Evolutionary conservation across 2,797 vertebrate genomes (phyloP).

Genomic region (Acipenser oxyrinchus): DNA sequence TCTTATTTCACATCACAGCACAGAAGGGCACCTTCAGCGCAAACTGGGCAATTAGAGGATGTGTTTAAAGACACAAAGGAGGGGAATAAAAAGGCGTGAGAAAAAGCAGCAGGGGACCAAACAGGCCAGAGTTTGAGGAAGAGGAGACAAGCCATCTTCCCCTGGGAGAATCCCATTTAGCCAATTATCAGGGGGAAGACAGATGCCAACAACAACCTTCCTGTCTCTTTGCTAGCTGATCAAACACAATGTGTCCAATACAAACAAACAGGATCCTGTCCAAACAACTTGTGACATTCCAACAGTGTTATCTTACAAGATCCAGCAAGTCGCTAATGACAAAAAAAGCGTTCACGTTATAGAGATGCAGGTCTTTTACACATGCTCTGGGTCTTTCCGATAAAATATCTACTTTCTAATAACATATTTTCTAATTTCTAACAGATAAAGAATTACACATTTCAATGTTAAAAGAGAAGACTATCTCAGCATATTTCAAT

Average conservation of each 20-base stretch:
- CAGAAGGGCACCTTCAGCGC: background rate
- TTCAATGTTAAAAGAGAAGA: no score
- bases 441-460: no score
- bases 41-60: background rate
- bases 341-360: no score
- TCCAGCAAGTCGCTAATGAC: no score
- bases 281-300: constrained; percentile 33
- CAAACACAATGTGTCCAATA: constrained; percentile 24
- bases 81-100: constrained; percentile 1
- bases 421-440: no score
- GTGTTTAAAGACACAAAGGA: background rate
- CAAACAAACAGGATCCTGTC: constrained; percentile 28
- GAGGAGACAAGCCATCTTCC: constrained; percentile 7
- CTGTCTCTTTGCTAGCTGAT: constrained; percentile 32
- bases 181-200: constrained; percentile 24
- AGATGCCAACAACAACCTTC: constrained; percentile 25
- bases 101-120: constrained; percentile 3
- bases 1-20: no score
- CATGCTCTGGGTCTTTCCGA: no score
- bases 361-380: no score
- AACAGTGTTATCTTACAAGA: constrained; percentile 36
- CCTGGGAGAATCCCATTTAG: constrained; percentile 22
- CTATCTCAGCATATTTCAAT: no score
- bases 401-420: no score
- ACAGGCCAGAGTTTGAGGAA: constrained; percentile 7